A percentile compares a stretch with the other conserved stretches of the same genome.
Conservation (phyloP, 2,113 vertebrate genomes). For the Melierax canorus region DNA sequence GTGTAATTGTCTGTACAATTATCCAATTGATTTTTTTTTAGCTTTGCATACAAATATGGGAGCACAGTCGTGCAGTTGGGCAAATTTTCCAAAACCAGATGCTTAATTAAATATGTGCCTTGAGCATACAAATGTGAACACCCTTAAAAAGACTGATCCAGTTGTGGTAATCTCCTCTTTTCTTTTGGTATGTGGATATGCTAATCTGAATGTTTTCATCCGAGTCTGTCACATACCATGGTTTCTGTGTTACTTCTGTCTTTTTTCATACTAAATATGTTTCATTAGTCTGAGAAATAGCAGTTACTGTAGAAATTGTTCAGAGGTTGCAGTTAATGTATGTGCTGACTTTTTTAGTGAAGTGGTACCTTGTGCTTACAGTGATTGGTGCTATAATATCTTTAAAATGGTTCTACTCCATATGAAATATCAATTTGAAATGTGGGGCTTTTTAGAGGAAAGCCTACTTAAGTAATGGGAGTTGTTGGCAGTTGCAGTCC, state of each 20-base stretch:
- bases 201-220: not conserved
- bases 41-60: not conserved
- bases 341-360: not conserved
- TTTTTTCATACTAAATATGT: not conserved
- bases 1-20: not conserved
- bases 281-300: not conserved
- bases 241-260: not conserved
- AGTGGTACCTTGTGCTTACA: not conserved
- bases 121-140: not conserved
- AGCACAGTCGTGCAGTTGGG: not conserved
- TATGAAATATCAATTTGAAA: not conserved
- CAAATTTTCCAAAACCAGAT: not conserved
- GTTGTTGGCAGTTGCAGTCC: not conserved
- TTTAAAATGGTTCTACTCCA: not conserved
- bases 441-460: not conserved
- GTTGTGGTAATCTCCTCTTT: not conserved
- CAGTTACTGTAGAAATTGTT: not conserved
- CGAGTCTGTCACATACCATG: not conserved
- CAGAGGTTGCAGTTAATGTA: not conserved
- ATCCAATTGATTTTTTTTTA: not conserved
- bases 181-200: not conserved
- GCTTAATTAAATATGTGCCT: not conserved
- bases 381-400: not conserved
- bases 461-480: not conserved
- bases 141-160: not conserved